phyloP scores from a whole-genome alignment of 2,888 invertebrate species.

The Aspidiotus rigidus region DNA sequence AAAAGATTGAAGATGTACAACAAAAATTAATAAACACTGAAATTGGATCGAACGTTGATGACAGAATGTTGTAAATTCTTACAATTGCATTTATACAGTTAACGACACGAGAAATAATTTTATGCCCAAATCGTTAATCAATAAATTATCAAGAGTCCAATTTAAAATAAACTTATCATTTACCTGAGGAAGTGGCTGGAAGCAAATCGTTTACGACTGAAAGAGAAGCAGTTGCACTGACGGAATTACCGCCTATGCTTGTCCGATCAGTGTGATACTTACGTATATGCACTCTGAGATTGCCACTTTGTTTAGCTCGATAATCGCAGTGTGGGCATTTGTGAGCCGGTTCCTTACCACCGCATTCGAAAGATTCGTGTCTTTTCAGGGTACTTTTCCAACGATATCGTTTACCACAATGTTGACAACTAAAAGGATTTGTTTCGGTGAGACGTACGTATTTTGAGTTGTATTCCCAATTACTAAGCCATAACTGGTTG shows the following conservation, averaged over 20 bases:
- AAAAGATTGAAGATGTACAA: too few relatives aligned
- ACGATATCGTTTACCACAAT: slow-evolving; percentile 75
- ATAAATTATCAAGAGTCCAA: background rate
- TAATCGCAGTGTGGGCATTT: slow-evolving; percentile 71
- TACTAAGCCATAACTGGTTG: slow-evolving; percentile 36
- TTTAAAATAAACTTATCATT: slow-evolving; percentile 17
- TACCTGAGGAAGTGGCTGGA: slow-evolving; percentile 22
- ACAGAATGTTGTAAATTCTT: too few relatives aligned
- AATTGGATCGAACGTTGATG: too few relatives aligned
- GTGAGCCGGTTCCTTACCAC: slow-evolving; percentile 71
- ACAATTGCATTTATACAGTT: too few relatives aligned
- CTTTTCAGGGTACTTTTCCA: slow-evolving; percentile 76
- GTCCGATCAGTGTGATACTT: slow-evolving; percentile 44
- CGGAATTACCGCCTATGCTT: background rate
- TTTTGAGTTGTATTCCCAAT: slow-evolving; percentile 37
- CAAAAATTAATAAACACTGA: too few relatives aligned
- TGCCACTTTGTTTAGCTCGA: slow-evolving; percentile 70
- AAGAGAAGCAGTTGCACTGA: background rate
- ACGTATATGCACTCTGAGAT: slow-evolving; percentile 69
- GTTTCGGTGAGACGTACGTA: slow-evolving; percentile 36
- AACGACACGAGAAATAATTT: too few relatives aligned
- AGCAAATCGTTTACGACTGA: slow-evolving; percentile 24
- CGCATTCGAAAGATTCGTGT: slow-evolving; percentile 75
- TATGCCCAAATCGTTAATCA: too few relatives aligned
- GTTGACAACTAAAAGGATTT: slow-evolving; percentile 50